phyloP scores from a whole-genome alignment of 2,888 invertebrate genomes.

The Eristalinus sepulchralis region DNA sequence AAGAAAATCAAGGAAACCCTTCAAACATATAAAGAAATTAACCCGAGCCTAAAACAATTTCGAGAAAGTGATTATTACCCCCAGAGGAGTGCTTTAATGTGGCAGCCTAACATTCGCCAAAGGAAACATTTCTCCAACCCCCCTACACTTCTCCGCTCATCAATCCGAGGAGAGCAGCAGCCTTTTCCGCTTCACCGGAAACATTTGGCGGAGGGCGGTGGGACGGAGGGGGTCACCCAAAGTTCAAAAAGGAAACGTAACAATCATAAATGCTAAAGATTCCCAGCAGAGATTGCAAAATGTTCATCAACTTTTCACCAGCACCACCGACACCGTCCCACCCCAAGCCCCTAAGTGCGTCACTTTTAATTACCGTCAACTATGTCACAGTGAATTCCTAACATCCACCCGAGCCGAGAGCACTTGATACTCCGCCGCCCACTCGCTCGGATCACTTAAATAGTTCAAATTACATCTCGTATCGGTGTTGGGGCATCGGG shows the following conservation, averaged over 20 bases:
- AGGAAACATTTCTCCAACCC: not conserved
- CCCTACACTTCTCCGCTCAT: too few species aligned
- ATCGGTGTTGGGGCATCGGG: not conserved
- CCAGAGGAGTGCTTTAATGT: not conserved
- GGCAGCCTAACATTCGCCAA: not conserved
- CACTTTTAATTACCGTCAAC: constrained; percentile 48
- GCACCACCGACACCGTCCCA: not conserved
- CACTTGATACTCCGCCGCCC: constrained; percentile 47
- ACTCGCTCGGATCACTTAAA: constrained; percentile 37
- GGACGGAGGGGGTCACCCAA: not conserved
- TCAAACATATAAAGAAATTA: not conserved
- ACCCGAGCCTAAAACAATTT: not conserved
- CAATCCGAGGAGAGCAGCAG: not conserved
- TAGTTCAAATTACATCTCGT: constrained; percentile 49
- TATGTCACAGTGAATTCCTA: constrained; percentile 60
- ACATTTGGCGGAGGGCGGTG: too few species aligned
- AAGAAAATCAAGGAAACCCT: not conserved
- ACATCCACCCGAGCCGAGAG: constrained; percentile 55
- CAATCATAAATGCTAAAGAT: not conserved
- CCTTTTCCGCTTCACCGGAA: not conserved
- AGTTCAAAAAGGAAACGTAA: not conserved
- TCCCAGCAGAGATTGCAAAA: not conserved
- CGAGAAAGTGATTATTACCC: not conserved
- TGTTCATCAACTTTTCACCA: not conserved
- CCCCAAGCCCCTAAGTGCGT: constrained; percentile 24